phyloP scores from a whole-genome alignment of 1,140 invertebrate species.

The Druon quercuslanigerum region DNA sequence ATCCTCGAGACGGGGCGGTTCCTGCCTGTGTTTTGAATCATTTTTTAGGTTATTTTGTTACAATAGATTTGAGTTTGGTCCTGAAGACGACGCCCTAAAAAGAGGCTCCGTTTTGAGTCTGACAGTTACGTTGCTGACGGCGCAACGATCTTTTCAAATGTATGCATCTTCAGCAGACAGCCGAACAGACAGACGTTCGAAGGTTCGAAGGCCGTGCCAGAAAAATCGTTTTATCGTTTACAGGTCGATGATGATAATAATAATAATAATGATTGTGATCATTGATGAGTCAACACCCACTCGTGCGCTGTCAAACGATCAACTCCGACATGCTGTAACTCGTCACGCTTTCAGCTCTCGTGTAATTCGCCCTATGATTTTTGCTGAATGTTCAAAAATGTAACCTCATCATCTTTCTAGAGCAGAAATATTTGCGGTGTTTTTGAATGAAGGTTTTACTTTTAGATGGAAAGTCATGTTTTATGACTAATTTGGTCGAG shows the following conservation, averaged over 20 bases:
- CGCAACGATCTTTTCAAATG: slow-evolving; percentile 25
- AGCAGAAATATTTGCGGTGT: background rate
- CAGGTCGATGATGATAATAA: slow-evolving; percentile 43
- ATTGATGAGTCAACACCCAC: slow-evolving; percentile 46
- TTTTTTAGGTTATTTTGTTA: slow-evolving; percentile 8
- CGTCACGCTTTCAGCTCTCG: background rate
- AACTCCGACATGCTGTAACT: background rate
- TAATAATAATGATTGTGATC: slow-evolving; percentile 17
- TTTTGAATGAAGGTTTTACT: too few species aligned
- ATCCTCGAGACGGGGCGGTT: background rate
- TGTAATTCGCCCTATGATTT: slow-evolving; percentile 7
- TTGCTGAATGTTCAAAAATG: background rate
- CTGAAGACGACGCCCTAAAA: slow-evolving; percentile 1
- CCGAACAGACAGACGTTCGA: slow-evolving; percentile 22
- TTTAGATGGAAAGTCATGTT: too few species aligned
- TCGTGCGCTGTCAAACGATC: slow-evolving; percentile 51
- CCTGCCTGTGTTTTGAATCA: background rate
- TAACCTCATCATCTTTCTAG: background rate
- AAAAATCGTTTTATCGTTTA: slow-evolving; percentile 35
- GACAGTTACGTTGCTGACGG: slow-evolving; percentile 22
- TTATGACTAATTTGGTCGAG: too few species aligned
- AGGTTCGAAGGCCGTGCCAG: slow-evolving; percentile 30
- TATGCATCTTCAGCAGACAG: slow-evolving; percentile 20
- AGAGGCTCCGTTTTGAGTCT: background rate
- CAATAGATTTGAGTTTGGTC: background rate